Evolutionary conservation across 2,888 invertebrate species (phyloP), one percentile per base, ranked within the genome.

Genomic region (Habrosyne pyritoides): DNA sequence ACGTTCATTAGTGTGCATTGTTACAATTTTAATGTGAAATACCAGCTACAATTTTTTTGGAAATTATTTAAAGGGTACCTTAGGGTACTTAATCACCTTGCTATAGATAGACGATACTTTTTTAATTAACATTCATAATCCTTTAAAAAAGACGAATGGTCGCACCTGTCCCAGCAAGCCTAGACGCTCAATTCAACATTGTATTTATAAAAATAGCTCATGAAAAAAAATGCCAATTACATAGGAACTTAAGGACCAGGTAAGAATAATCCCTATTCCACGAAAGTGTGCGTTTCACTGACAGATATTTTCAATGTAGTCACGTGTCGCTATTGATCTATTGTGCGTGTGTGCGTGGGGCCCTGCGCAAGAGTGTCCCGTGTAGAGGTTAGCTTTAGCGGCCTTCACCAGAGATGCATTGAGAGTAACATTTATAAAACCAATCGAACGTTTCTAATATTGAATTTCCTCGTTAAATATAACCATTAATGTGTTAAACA

Each of bases 321-420:
- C 60, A 56, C 57, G 60, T 73, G 67, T 72, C 66, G 63, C 64
- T 73, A 78, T 71, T 66, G 65, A 73, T 59, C 52, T 53, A 53
- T 49, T 69, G 53, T 59, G 59, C 61, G 62, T 78, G 86, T 84
- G 83, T 77, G 86, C 71, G 81, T 80, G 79, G 74, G 78, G 78
- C 81, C 81, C 79, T 79, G 84, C 84, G 82, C 86, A 80, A 79
- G 84, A 86, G 80, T 86, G 85, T 83, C 86, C 84, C 81, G 77
- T 79, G 81, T 80, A 80, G 84, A 84, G 87, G 86, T 85, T 84
- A 84, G 72, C 77, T 85, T 81, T 77, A 80, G 84, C 89, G 91
- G 89, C 91, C 91, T 92, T 92, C 91, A 89, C 87, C 87, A 89
- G 88, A 82, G 87, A 82, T 87, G 91, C 84, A 91, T 81, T 89